phyloP scores from a whole-genome alignment of 2,113 vertebrate species.

The Heterocephalus glaber region DNA sequence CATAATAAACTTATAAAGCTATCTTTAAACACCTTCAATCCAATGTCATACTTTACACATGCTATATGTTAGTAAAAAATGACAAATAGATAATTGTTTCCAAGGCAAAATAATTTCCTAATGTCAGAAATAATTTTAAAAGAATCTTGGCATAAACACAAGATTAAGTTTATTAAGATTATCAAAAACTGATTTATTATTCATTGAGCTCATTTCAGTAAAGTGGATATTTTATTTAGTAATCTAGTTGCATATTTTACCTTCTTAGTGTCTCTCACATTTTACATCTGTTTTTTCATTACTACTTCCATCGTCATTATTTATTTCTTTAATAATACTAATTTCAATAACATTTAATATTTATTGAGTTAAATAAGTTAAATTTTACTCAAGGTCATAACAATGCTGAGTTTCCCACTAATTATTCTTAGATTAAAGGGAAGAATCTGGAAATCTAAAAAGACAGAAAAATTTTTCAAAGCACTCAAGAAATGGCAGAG shows the following conservation, averaged over 20 bases:
- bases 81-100: not conserved
- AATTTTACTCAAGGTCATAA: not conserved
- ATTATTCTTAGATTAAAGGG: not conserved
- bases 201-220: not conserved
- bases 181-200: not conserved
- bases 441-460: not conserved
- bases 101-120: conserved; percentile 35
- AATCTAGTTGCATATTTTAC: not conserved
- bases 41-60: not conserved
- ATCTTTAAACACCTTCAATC: not conserved
- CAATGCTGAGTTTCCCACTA: not conserved
- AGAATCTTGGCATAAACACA: not conserved
- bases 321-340: not conserved
- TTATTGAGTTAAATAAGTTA: not conserved
- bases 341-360: not conserved
- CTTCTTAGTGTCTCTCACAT: not conserved
- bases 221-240: not conserved
- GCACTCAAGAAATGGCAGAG: not conserved
- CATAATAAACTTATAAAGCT: conserved; percentile 6
- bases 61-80: not conserved
- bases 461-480: not conserved
- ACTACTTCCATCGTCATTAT: not conserved
- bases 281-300: not conserved
- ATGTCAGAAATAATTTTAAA: conserved; percentile 30
- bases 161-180: not conserved